Base-by-base conservation (phyloP, 1,140 invertebrate species). In the Drosophila sturtevanti region DNA sequence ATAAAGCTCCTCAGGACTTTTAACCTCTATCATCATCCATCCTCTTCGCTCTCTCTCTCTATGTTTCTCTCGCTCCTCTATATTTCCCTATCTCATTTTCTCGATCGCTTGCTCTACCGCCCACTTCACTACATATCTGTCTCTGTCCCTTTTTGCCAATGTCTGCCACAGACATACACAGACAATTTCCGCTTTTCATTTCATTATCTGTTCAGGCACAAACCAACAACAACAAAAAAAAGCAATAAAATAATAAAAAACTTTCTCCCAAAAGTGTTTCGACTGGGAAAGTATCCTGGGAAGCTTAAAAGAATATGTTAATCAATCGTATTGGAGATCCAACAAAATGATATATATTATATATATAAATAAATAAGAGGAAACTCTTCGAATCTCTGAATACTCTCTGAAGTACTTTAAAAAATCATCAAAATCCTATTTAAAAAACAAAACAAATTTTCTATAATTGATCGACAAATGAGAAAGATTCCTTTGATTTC, bases 141-240 rank as follows among this genome's bases (percentile, higher is more conserved):
- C 52, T 22, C 21, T 0, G 1, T 18, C 11, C 41, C 9, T 21
- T 27, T 11, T 5, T 21, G 11, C 12, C 10, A 22, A 34, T 61
- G 38, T 52, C 56, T 72, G 63, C 55, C 21, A 31, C 38, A 74
- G 56, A 14, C 52, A 65, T 63, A 27, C 69, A 41, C 72, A 58
- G 37, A 68, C 63, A 74, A 56, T 63, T 75, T 63, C 64, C 72
- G 72, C 35, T 27, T 58, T 63, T 75, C 64, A 68, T 68, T 76
- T 56, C 59, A 68, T 76, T 76, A 68, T 76, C 72, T 48, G 72
- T 58, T 75, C 58, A 62, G 41, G 41, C 66, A 54, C 24, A 58
- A 76, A 76, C 74, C 72, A 56, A 14, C 48, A 64, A 74, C n/a
- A n/a, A n/a, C n/a, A n/a, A 74, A 60, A 62, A 51, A 48, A 64